phyloP scores from a whole-genome alignment of 2,797 vertebrate species.

The Gymnothorax reevesii region DNA sequence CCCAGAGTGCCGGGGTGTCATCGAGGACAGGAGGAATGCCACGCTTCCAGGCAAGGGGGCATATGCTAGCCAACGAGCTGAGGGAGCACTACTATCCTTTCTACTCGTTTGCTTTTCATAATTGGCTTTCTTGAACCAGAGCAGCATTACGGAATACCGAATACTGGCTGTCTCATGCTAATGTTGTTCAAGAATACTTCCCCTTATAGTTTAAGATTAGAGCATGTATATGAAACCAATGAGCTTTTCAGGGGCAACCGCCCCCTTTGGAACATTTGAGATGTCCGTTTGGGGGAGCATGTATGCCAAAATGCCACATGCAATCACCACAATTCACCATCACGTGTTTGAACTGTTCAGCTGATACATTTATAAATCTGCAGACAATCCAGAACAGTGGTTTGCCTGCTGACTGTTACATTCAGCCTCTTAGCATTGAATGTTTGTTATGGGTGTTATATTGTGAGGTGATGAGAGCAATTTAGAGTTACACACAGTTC shows the following conservation, averaged over 20 bases:
- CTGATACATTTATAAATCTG: not conserved
- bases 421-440: not conserved
- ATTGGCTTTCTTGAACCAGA: not conserved
- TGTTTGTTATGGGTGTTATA: not conserved
- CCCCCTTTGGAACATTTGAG: not conserved
- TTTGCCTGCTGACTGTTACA: not conserved
- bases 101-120: conserved; percentile 22
- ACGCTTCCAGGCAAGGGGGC: conserved; percentile 17
- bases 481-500: not conserved
- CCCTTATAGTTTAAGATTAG: not conserved
- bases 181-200: not conserved
- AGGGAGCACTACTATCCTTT: not conserved
- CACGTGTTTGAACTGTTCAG: not conserved
- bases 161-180: conserved; percentile 13
- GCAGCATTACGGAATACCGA: conserved; percentile 7
- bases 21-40: conserved; percentile 23
- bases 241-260: not conserved
- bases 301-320: not conserved
- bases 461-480: not conserved
- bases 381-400: not conserved
- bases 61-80: conserved; percentile 25
- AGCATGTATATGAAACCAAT: not conserved
- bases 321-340: not conserved
- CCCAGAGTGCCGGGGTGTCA: conserved; percentile 15
- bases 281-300: not conserved